Percentiles rank a stretch among this genome's conserved stretches.
Evolutionary conservation across 37 sponge, comb jelly and placozoan genomes (phyloP).

Genomic region (Dysidea cf. avara): DNA sequence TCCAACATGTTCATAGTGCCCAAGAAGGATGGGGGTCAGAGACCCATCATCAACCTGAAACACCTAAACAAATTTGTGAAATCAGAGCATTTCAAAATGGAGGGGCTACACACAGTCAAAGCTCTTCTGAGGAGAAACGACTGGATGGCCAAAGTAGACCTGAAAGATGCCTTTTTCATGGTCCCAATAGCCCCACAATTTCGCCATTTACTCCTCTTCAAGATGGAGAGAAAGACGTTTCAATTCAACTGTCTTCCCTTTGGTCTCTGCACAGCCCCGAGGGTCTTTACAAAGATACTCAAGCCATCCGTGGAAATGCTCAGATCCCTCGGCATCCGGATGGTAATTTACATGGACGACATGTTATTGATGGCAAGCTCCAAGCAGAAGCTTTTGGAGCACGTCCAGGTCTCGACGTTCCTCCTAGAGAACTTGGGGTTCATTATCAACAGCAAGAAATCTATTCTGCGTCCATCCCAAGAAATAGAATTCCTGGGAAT

Average conservation of each 20-base stretch:
- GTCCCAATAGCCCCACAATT: slow-evolving; percentile 8
- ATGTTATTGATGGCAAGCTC: slow-evolving; percentile 13
- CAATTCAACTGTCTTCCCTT: slow-evolving; percentile 16
- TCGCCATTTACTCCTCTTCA: slow-evolving; percentile 3
- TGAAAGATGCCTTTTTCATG: slow-evolving; percentile 21
- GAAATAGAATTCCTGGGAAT: slow-evolving; percentile 49
- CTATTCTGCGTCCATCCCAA: slow-evolving; percentile 6
- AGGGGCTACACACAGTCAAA: slow-evolving; percentile 2
- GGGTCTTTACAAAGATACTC: slow-evolving; percentile 9
- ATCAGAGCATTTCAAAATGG: neutral
- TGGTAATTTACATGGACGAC: slow-evolving; percentile 23
- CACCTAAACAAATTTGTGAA: slow-evolving; percentile 7
- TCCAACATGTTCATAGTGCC: slow-evolving; percentile 13
- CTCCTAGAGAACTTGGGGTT: slow-evolving; percentile 25
- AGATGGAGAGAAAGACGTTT: neutral
- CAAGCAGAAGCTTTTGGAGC: slow-evolving; percentile 2
- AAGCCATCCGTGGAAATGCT: slow-evolving; percentile 11
- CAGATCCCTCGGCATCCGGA: slow-evolving; percentile 4
- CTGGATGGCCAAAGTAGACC: slow-evolving; percentile 10
- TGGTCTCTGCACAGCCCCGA: neutral
- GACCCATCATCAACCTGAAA: slow-evolving; percentile 22
- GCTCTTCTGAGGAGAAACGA: neutral
- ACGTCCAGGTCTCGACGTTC: neutral
- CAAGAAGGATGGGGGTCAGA: slow-evolving; percentile 11
- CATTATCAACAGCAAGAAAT: slow-evolving; percentile 13